phyloP scores from a whole-genome alignment of 2,113 vertebrate species.

The Plecotus auritus region DNA sequence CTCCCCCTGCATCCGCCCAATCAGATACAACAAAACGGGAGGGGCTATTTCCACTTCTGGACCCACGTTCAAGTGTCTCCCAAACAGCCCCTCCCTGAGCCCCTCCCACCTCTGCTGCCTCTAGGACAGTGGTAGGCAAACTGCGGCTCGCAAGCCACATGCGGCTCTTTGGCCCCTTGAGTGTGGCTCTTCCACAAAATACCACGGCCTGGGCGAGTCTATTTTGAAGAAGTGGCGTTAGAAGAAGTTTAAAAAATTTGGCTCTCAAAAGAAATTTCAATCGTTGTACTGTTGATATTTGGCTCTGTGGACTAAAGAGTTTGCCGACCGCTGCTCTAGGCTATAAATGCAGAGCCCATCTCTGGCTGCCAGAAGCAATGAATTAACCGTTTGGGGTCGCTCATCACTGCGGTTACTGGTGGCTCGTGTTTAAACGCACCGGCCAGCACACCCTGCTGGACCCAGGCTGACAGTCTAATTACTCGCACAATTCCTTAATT shows the following conservation, averaged over 20 bases:
- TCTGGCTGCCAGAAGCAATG: background rate
- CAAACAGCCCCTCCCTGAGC: background rate
- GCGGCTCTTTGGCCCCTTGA: no score
- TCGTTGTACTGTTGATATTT: no score
- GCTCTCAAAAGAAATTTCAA: no score
- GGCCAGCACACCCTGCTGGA: background rate
- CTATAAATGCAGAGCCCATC: background rate
- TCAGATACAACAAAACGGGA: slow-evolving; percentile 54
- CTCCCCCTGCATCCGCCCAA: background rate
- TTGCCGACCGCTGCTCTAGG: background rate
- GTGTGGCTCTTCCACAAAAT: no score
- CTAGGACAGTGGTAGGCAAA: no score
- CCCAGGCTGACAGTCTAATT: background rate
- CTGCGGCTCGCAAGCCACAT: no score
- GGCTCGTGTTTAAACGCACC: background rate
- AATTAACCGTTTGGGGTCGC: background rate
- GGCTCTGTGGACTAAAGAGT: no score
- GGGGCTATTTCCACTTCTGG: background rate
- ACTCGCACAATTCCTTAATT: background rate
- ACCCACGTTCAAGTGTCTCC: slow-evolving; percentile 31
- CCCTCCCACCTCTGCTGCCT: background rate
- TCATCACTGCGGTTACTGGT: background rate
- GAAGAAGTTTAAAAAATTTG: no score
- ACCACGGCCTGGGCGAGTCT: no score
- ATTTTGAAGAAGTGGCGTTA: no score